Conservation (phyloP, 2,113 vertebrate species). For the Sander vitreus region DNA sequence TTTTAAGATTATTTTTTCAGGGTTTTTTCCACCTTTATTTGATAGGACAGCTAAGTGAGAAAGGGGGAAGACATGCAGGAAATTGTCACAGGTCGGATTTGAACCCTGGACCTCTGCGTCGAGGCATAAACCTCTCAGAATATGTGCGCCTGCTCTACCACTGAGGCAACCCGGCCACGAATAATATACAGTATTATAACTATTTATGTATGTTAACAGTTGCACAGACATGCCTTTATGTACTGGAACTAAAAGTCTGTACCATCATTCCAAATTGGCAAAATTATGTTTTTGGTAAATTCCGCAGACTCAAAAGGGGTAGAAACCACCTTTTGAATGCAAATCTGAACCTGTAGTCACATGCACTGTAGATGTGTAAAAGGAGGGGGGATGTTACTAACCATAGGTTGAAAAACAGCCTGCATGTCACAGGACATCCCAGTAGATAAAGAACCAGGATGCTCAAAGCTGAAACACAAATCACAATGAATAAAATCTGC, state of each 20-base stretch:
- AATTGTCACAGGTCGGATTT: no score
- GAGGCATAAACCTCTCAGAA: no score
- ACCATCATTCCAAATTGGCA: not conserved
- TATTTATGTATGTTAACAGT: not conserved
- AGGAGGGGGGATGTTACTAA: conserved; percentile 72
- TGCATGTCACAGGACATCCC: conserved; percentile 92
- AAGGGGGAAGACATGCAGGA: no score
- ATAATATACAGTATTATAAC: not conserved
- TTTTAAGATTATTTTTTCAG: no score
- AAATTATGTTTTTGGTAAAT: not conserved
- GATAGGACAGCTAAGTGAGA: no score
- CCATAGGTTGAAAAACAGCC: conserved; percentile 90
- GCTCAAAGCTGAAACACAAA: conserved; percentile 87
- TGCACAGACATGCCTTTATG: no score
- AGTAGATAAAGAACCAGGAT: conserved; percentile 87
- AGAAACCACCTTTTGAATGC: not conserved
- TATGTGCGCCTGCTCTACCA: no score
- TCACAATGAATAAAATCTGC: not conserved
- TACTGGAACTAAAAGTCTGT: not conserved
- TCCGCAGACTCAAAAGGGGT: not conserved
- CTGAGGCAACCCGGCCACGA: no score
- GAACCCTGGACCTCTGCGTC: no score
- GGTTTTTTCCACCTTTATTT: no score
- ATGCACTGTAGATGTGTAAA: not conserved
- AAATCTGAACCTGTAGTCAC: not conserved